These are phyloP conservation scores for Malurus melanocephalus DNA, from an alignment of 2,113 vertebrate genomes.

Conservation along the genomic window DNA sequence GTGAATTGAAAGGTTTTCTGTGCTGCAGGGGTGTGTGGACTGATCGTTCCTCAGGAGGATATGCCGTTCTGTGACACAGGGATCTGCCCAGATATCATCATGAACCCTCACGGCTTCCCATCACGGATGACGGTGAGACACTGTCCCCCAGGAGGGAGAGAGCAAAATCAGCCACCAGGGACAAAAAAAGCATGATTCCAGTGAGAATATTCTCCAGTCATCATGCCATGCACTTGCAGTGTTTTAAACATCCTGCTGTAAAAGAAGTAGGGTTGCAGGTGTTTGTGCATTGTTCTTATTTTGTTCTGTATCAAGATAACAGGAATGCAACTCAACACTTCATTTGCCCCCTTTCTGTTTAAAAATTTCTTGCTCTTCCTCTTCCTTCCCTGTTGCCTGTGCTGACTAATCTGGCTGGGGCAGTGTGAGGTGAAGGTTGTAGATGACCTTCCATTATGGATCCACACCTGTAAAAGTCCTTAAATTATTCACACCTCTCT, in stretches of 20 bases:
- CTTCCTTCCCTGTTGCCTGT: neutral
- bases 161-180: neutral
- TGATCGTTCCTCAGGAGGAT: conserved; percentile 98
- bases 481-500: neutral
- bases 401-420: neutral
- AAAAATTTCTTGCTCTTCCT: neutral
- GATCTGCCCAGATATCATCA: conserved; percentile 97
- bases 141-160: neutral
- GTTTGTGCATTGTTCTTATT: neutral
- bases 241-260: neutral
- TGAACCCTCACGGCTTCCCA: conserved; percentile 98
- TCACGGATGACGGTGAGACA: conserved; percentile 93
- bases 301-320: neutral
- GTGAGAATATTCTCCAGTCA: neutral
- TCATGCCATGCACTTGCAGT: rapidly evolving
- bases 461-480: neutral
- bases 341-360: neutral
- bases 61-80: conserved; percentile 97
- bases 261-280: neutral
- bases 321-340: neutral
- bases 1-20: conserved; percentile 38
- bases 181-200: neutral
- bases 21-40: conserved; percentile 90
- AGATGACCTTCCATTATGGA: neutral
- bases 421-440: neutral